Evolutionary conservation across 2,888 invertebrate genomes (phyloP), one percentile per base, ranked within the genome.

Genomic region (Drosophila villosipedis): DNA sequence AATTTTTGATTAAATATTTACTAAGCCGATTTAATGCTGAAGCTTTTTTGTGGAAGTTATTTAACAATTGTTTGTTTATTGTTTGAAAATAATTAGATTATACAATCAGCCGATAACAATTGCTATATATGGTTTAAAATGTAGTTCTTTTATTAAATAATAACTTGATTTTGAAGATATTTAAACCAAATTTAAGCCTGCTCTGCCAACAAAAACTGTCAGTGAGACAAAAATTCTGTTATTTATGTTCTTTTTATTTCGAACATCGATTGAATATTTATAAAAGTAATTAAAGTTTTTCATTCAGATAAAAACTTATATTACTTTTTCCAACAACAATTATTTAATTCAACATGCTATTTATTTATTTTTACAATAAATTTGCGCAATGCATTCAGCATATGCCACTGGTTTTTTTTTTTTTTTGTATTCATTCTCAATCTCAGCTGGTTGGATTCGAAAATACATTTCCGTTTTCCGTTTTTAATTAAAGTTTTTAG

Each of bases 401-500:
- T 33, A 16, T 28, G 5, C 4, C 1, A 1, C 0, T 6, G 14
- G 1, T 12, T 14, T 33, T n/a, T 41, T 7, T 33, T n/a, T 41
- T 7, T 33, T 47, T 9, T 16, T 28, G 22, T 19, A 30, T 63
- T 58, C 65, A 59, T 53, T 53, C 68, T 64, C 43, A 64, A 59
- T 81, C 68, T 68, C 57, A 62, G 71, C 54, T 61, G 77, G 76
- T 80, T 78, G 70, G 78, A 79, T 87, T 87, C 74, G 83, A 85
- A 79, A 81, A 88, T 85, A 73, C 77, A 81, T 85, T 88, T 85
- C 80, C 80, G 76, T 73, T 85, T 88, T 85, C 80, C 80, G 76
- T 73, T 85, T 88, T 85, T 85, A 88, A 85, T 85, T 88, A 85
- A 85, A 85, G 83, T 88, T 85, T 85, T 82, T 74, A 82, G 85